These are phyloP conservation scores for Lycaon pictus DNA, from an alignment of 2,113 vertebrate species.

Conservation along the genomic window DNA sequence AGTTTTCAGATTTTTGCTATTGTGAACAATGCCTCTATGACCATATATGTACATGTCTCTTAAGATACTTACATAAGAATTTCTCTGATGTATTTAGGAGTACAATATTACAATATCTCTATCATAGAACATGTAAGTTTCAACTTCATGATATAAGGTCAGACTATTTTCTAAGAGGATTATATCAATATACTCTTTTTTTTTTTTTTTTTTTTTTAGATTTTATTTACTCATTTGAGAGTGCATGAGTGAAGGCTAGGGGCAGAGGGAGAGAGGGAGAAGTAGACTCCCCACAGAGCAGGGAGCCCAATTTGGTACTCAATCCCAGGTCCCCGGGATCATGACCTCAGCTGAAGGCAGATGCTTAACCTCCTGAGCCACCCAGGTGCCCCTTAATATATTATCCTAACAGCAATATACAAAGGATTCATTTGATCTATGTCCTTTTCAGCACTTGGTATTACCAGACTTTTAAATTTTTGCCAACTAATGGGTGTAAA, in stretches of 20 bases:
- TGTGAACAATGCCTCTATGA: neutral
- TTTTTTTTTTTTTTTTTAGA: neutral
- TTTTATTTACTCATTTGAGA: too few relatives aligned
- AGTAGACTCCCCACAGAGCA: too few relatives aligned
- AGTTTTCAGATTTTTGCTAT: neutral
- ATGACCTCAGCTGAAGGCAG: too few relatives aligned
- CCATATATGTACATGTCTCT: neutral
- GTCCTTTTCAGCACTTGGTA: neutral
- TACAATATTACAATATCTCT: slow-evolving; percentile 31
- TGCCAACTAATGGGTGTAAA: neutral
- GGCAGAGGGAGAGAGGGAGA: too few relatives aligned
- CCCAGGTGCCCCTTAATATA: neutral
- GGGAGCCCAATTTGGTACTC: too few relatives aligned
- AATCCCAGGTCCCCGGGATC: too few relatives aligned
- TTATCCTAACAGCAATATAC: neutral
- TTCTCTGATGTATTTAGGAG: neutral
- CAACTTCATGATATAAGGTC: neutral
- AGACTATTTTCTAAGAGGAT: slow-evolving; percentile 11
- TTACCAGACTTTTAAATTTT: neutral
- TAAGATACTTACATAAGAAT: neutral
- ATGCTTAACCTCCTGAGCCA: too few relatives aligned
- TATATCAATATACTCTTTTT: neutral
- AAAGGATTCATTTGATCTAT: neutral
- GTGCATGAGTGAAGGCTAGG: too few relatives aligned
- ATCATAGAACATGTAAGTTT: neutral